phyloP scores from a whole-genome alignment of 2,113 vertebrate species.

The Brienomyrus longianalis region DNA sequence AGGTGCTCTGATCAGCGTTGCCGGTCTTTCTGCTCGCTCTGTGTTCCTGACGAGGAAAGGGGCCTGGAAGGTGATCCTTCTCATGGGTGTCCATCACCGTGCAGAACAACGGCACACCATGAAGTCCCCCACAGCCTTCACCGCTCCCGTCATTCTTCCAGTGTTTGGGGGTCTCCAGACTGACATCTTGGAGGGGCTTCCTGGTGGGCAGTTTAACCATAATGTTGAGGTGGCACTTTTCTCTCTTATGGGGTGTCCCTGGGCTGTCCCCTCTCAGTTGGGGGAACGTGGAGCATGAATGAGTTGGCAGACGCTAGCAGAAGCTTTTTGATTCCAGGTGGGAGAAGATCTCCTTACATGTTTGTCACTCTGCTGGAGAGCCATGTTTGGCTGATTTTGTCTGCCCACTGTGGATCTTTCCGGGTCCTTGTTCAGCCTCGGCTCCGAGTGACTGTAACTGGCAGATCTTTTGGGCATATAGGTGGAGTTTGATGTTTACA shows the following conservation, averaged over 20 bases:
- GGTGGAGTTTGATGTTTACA: background rate
- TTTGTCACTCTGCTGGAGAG: background rate
- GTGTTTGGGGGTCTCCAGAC: background rate
- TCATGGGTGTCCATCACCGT: background rate
- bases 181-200: background rate
- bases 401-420: background rate
- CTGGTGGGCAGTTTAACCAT: background rate
- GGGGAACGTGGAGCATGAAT: background rate
- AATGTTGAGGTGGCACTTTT: background rate
- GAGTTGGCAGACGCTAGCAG: background rate
- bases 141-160: background rate
- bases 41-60: constrained; percentile 15
- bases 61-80: background rate
- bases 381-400: background rate
- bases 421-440: background rate
- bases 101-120: background rate
- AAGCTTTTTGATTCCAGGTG: background rate
- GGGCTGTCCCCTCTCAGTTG: background rate
- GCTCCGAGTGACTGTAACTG: background rate
- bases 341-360: background rate
- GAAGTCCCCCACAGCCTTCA: background rate
- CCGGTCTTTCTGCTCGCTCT: constrained; percentile 1
- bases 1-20: background rate
- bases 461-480: background rate
- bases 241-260: background rate